Percentiles rank a stretch among this genome's conserved stretches.
These are phyloP conservation scores for Medauroidea extradentata DNA, from an alignment of 1,140 invertebrate genomes.

Conservation along the genomic window DNA sequence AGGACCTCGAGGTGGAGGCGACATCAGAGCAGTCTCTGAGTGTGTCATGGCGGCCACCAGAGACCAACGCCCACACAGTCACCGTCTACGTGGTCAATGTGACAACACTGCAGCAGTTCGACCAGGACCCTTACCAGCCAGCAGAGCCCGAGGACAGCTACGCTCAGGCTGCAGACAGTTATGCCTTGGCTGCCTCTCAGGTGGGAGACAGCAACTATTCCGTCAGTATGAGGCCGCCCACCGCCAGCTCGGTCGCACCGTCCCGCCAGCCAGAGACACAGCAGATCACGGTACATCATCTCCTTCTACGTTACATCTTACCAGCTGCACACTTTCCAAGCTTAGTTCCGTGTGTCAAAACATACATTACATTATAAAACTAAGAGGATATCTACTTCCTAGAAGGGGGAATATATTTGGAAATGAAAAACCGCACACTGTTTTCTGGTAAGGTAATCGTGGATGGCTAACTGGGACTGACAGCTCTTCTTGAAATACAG, in stretches of 20 bases:
- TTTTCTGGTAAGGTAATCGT: too few species aligned
- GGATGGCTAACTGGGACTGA: too few species aligned
- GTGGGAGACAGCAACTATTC: not conserved
- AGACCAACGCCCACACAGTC: slow-evolving; percentile 56
- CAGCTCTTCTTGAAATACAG: too few species aligned
- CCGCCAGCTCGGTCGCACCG: not conserved
- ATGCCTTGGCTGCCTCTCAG: not conserved
- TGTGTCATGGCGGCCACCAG: slow-evolving; percentile 62
- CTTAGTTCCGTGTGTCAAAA: too few species aligned
- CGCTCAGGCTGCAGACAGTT: not conserved
- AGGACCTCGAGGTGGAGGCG: slow-evolving; percentile 62
- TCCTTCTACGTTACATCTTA: too few species aligned
- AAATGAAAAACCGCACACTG: too few species aligned
- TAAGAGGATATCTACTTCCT: too few species aligned
- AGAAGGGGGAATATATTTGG: too few species aligned
- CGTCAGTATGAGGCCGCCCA: not conserved
- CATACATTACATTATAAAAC: too few species aligned
- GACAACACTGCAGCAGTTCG: slow-evolving; percentile 61
- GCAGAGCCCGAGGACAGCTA: slow-evolving; percentile 10
- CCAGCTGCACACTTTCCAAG: too few species aligned
- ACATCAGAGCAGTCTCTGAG: slow-evolving; percentile 62
- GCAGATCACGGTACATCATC: too few species aligned
- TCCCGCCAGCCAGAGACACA: too few species aligned
- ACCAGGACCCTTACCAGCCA: slow-evolving; percentile 36
- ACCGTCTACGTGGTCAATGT: slow-evolving; percentile 66